phyloP scores from a whole-genome alignment of 1,140 invertebrate genomes.

The Leptonema lineaticorne region DNA sequence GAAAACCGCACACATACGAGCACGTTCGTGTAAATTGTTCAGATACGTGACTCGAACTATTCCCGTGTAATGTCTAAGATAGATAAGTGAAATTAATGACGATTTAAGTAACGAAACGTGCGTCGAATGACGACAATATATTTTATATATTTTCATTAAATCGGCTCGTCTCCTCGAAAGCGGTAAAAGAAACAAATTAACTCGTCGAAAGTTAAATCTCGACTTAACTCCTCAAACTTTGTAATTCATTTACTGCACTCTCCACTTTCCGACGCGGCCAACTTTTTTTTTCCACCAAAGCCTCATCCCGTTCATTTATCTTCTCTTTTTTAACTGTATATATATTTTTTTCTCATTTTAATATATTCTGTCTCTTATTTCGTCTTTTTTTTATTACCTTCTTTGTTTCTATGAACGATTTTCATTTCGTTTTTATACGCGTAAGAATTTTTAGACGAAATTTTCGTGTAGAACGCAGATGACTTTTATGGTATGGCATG shows the following conservation, averaged over 20 bases:
- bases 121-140: constrained; percentile 4
- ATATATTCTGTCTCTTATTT: too few relatives aligned
- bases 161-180: neutral
- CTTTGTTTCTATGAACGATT: too few relatives aligned
- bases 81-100: constrained; percentile 16
- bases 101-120: constrained; percentile 3
- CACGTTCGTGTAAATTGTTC: neutral
- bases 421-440: too few relatives aligned
- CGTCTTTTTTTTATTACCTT: too few relatives aligned
- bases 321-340: neutral
- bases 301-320: neutral
- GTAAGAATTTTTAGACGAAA: too few relatives aligned
- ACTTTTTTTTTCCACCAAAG: too few relatives aligned
- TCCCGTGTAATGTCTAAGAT: neutral
- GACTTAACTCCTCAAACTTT: neutral
- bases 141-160: constrained; percentile 6
- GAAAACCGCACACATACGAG: too few relatives aligned
- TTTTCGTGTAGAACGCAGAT: neutral
- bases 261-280: too few relatives aligned
- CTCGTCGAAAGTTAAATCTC: neutral
- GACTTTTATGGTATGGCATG: neutral
- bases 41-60: neutral
- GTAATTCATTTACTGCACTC: neutral
- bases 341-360: too few relatives aligned
- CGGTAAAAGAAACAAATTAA: neutral